Evolutionary conservation across 1,140 invertebrate genomes (phyloP), one percentile per base, ranked within the genome.

Genomic region (Pissodes strobi): DNA sequence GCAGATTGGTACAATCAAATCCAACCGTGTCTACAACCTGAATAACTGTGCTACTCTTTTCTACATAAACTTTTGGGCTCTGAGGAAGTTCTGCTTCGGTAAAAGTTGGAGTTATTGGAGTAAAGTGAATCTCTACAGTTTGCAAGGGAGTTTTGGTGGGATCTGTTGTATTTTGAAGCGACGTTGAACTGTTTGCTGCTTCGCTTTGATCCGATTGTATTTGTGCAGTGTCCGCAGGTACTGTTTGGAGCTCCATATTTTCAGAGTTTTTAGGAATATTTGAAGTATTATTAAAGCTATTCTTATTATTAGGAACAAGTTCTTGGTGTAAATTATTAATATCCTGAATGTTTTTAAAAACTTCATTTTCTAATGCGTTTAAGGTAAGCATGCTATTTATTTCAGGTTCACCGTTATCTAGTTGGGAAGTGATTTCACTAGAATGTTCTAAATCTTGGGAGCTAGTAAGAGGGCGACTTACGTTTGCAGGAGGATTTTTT

Each of bases 41-140:
- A n/a, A 76, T 76, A 0, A 78, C 75, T 2, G 76, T 77, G 45
- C 72, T 74, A 67, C 75, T 78, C 64, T 78, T 78, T 57, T 76
- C 75, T 13, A 78, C 69, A 18, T 75, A 72, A 30, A 71, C 53
- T 64, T 73, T 74, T n/a, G 64, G 64, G 25, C 38, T 64, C 57
- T 56, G 48, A 13, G 64, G 45, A 13, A 30, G 4, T 25, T 56
- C 19, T 9, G 41, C 19, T 4, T 56, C 51, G 2, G 39, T 46
- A 6, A 51, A 5, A 12, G 58, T 25, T 30, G 53, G 53, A 10
- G 43, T 10, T 19, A 30, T 41, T 5, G 56, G 48, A 21, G 21
- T 0, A 15, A 25, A 18, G 12, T 12, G 48, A 27, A 22, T 1
- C n/a, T 21, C 27, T 56, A 56, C 27, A 23, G 38, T 48, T 46